phyloP scores from a whole-genome alignment of 2,113 vertebrate species.

The Limanda limanda region DNA sequence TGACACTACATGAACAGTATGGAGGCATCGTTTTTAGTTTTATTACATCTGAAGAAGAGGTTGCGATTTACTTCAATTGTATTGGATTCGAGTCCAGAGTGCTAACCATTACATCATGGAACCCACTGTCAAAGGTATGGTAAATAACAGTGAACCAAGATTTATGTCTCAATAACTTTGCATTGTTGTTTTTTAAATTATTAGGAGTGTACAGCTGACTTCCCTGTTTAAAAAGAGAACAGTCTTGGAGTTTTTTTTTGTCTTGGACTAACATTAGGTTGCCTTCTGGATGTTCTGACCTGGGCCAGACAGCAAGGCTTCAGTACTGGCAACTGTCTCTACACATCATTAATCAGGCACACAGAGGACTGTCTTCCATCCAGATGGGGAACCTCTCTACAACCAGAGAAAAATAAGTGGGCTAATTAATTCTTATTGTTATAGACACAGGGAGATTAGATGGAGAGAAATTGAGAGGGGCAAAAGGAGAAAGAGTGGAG shows the following conservation, averaged over 20 bases:
- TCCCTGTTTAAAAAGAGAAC: slow-evolving; percentile 3
- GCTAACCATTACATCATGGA: slow-evolving; percentile 84
- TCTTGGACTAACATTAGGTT: slow-evolving; percentile 63
- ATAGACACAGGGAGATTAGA: slow-evolving; percentile 98
- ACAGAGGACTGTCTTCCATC: slow-evolving; percentile 93
- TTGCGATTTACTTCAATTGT: too few relatives aligned
- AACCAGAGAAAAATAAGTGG: slow-evolving; percentile 95
- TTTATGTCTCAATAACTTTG: background rate
- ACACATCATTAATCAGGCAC: slow-evolving; percentile 96
- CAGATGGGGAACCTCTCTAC: slow-evolving; percentile 97
- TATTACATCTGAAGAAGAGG: too few relatives aligned
- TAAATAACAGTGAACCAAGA: too few relatives aligned
- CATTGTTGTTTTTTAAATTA: background rate
- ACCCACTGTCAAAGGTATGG: slow-evolving; percentile 22
- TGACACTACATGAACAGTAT: too few relatives aligned
- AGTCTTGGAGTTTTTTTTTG: slow-evolving; percentile 14
- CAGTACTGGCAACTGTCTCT: slow-evolving; percentile 90
- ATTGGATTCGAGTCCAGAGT: slow-evolving; percentile 79
- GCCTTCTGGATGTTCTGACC: slow-evolving; percentile 82
- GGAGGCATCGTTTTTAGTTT: too few relatives aligned
- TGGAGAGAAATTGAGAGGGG: slow-evolving; percentile 78
- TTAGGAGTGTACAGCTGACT: background rate
- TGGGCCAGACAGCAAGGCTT: slow-evolving; percentile 74
- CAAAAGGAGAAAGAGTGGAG: slow-evolving; percentile 78
- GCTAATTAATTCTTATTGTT: slow-evolving; percentile 99